phyloP scores from a whole-genome alignment of 2,113 vertebrate genomes.

The Panurus biarmicus region DNA sequence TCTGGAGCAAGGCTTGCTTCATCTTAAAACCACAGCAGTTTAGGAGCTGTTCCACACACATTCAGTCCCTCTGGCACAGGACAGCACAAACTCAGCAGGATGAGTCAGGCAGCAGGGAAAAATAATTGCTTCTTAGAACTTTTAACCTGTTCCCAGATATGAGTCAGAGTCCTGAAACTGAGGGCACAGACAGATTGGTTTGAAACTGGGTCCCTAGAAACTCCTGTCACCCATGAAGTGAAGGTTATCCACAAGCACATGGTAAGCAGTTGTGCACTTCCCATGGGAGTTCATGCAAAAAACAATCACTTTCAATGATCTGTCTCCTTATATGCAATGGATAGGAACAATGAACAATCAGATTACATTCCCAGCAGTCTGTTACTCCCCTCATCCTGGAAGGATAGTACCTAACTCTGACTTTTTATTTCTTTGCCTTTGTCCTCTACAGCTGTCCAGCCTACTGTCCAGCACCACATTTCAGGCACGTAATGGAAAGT shows the following conservation, averaged over 20 bases:
- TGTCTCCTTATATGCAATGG: neutral
- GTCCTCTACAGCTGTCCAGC: neutral
- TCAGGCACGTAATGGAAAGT: neutral
- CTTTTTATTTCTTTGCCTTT: neutral
- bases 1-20: neutral
- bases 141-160: neutral
- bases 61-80: fast-evolving
- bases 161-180: neutral
- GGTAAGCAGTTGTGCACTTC: neutral
- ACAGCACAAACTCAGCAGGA: neutral
- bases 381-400: neutral
- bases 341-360: neutral
- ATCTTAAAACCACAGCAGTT: neutral
- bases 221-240: neutral
- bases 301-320: neutral
- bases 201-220: neutral
- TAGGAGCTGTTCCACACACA: neutral
- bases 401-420: neutral
- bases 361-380: neutral
- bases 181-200: neutral
- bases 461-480: neutral
- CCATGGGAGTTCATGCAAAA: neutral
- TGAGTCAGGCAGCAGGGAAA: neutral
- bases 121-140: neutral
- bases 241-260: neutral